These are phyloP conservation scores for Clarias pachynema DNA, from an alignment of 2,797 vertebrate genomes.

Conservation along the genomic window DNA sequence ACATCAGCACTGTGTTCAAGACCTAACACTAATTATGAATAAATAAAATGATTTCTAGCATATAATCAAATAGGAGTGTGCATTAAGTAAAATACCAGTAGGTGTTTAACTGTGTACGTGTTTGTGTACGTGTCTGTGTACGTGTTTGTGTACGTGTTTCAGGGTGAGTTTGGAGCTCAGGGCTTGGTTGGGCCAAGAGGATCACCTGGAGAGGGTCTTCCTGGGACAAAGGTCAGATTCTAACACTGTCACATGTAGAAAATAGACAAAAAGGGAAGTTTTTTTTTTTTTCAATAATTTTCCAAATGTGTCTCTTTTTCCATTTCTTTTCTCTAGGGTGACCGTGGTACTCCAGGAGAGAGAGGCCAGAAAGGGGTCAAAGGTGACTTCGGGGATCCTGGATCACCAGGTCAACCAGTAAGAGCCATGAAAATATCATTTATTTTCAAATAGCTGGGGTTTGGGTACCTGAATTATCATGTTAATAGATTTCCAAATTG, in stretches of 20 bases:
- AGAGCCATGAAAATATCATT: conserved; percentile 55
- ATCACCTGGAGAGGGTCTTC: conserved; percentile 82
- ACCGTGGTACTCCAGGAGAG: conserved; percentile 81
- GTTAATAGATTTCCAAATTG: not conserved
- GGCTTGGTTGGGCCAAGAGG: conserved; percentile 85
- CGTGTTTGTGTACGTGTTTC: conserved; percentile 14
- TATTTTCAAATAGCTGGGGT: not conserved
- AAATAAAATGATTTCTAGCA: not conserved
- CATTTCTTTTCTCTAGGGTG: conserved; percentile 71
- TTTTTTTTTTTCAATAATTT: not conserved
- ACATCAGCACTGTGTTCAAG: not conserved
- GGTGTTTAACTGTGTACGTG: not conserved
- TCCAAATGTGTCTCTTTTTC: conserved; percentile 11
- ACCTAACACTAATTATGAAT: not conserved
- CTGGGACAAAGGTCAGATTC: conserved; percentile 82
- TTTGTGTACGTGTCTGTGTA: not conserved
- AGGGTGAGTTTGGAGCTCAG: conserved; percentile 87
- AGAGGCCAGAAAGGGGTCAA: conserved; percentile 84
- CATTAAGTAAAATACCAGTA: not conserved
- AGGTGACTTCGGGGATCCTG: conserved; percentile 82
- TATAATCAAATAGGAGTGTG: not conserved
- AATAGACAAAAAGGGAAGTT: not conserved
- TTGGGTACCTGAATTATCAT: not conserved
- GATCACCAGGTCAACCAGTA: conserved; percentile 79
- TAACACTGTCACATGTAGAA: not conserved